Evolutionary conservation across 2,888 invertebrate species (phyloP).

Genomic region (Anoplius nigerrimus): DNA sequence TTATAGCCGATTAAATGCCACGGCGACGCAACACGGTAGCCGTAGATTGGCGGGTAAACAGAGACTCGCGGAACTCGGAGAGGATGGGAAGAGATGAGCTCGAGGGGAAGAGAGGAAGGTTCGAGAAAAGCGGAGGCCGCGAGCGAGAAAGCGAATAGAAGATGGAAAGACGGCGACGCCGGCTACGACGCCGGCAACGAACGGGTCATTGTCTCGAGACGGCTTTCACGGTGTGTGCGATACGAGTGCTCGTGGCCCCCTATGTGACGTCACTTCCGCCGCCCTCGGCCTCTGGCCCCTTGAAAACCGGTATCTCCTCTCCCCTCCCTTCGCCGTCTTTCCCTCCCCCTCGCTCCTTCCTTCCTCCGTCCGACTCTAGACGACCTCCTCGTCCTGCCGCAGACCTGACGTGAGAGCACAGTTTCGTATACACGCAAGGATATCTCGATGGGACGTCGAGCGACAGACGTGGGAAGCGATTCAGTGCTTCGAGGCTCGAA

Average conservation of each 20-base stretch:
- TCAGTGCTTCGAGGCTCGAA: constrained; percentile 51
- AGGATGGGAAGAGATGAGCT: neutral
- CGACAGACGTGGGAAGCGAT: constrained; percentile 49
- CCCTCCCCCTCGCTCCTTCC: constrained; percentile 1
- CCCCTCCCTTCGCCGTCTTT: constrained; percentile 12
- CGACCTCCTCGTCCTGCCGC: neutral
- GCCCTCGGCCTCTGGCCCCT: constrained; percentile 49
- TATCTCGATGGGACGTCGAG: constrained; percentile 40
- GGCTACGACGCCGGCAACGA: constrained; percentile 1
- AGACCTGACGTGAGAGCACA: constrained; percentile 9
- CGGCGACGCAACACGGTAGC: neutral
- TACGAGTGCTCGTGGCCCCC: constrained; percentile 39
- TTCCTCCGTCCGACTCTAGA: constrained; percentile 3
- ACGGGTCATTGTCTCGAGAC: constrained; percentile 49
- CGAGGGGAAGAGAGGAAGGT: neutral
- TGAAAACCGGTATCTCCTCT: constrained; percentile 45
- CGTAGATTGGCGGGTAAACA: constrained; percentile 1
- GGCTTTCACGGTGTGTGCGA: constrained; percentile 25
- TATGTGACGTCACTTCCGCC: constrained; percentile 63
- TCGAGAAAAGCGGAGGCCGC: too few species aligned
- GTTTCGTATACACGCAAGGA: constrained; percentile 32
- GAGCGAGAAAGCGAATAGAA: constrained; percentile 10
- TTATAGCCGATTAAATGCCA: constrained; percentile 40
- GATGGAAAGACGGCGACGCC: constrained; percentile 19
- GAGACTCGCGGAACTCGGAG: neutral